Percentiles rank a stretch among this genome's conserved stretches.
Evolutionary conservation across 1,140 invertebrate species (phyloP).

Genomic region (Trachelipus rathkii): DNA sequence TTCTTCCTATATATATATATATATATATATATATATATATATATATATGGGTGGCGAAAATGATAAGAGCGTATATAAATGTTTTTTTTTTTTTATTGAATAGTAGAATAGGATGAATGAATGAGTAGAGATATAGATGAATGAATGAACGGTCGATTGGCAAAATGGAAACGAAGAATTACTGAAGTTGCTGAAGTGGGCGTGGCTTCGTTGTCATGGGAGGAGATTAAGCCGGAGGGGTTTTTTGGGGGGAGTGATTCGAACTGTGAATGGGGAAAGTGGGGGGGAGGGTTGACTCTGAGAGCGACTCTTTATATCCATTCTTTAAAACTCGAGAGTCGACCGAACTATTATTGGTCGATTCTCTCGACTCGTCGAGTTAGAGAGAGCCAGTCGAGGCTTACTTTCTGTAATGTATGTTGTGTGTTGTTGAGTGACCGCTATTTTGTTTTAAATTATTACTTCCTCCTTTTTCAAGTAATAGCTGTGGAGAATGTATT

Average conservation of each 20-base stretch:
- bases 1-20: too few species aligned
- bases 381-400: too few species aligned
- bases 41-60: too few species aligned
- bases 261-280: conserved; percentile 8
- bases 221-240: background rate
- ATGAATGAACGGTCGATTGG: background rate
- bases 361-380: too few species aligned
- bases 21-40: too few species aligned
- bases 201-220: background rate
- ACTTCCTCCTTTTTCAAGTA: too few species aligned
- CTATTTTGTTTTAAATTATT: too few species aligned
- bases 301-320: background rate
- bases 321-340: background rate
- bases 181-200: background rate
- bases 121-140: background rate
- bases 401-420: too few species aligned
- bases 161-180: background rate
- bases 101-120: background rate
- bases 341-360: background rate
- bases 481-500: too few species aligned
- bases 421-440: too few species aligned
- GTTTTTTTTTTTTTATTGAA: too few species aligned
- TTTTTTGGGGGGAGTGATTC: background rate
- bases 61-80: too few species aligned
- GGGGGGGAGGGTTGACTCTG: background rate